Conservation (phyloP, 2,888 invertebrate species). For the Nebria brevicollis region DNA sequence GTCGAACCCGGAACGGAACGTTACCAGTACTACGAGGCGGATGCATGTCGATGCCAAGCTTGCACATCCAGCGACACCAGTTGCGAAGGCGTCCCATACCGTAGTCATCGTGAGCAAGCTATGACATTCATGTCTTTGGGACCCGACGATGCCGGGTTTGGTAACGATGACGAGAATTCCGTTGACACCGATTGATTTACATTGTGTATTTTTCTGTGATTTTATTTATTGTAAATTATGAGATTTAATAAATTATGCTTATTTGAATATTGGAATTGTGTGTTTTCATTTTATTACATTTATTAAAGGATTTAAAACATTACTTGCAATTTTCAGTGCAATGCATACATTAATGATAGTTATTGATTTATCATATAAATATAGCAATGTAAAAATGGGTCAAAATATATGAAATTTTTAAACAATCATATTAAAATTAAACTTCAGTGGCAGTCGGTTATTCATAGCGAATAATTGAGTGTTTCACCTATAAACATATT, state of each 20-base stretch:
- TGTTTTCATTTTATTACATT: background rate
- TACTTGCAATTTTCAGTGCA: too few relatives aligned
- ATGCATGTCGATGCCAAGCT: slow-evolving; percentile 77
- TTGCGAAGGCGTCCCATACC: slow-evolving; percentile 73
- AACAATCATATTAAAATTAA: too few relatives aligned
- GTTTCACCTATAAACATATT: too few relatives aligned
- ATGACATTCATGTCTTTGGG: slow-evolving; percentile 40
- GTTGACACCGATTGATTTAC: slow-evolving; percentile 15
- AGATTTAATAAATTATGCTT: background rate
- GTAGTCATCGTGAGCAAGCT: slow-evolving; percentile 62
- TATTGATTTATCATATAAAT: too few relatives aligned
- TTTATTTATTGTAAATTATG: slow-evolving; percentile 11
- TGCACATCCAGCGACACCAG: slow-evolving; percentile 77
- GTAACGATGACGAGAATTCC: slow-evolving; percentile 37
- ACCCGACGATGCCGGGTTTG: slow-evolving; percentile 29
- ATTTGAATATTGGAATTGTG: background rate
- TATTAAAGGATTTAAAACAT: too few relatives aligned
- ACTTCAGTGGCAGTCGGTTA: too few relatives aligned
- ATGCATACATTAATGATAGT: too few relatives aligned
- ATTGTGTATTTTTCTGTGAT: background rate
- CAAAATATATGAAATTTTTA: too few relatives aligned
- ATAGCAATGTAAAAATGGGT: too few relatives aligned
- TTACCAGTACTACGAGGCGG: slow-evolving; percentile 83
- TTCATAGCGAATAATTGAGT: too few relatives aligned
- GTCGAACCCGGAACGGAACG: slow-evolving; percentile 75